Conservation (phyloP, 2,797 vertebrate genomes). For the Ambastaia sidthimunki region DNA sequence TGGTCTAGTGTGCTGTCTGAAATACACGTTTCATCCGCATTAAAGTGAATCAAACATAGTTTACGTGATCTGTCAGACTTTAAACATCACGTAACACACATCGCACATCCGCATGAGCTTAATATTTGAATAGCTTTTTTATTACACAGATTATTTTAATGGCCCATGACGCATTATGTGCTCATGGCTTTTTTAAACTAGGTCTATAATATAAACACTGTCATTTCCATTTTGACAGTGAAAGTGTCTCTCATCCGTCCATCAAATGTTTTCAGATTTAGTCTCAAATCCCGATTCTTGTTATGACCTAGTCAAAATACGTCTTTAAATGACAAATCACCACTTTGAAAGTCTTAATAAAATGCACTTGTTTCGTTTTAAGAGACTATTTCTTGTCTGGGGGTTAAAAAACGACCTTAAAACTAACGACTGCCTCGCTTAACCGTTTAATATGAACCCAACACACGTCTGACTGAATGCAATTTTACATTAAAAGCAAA, state of each 20-base stretch:
- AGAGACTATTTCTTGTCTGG: not conserved
- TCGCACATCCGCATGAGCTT: not conserved
- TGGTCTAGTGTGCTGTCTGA: not conserved
- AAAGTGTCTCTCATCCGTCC: not conserved
- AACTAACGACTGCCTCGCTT: constrained; percentile 6
- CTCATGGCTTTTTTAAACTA: not conserved
- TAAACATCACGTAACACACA: not conserved
- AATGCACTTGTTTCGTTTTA: not conserved
- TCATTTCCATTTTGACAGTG: not conserved
- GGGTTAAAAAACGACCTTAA: constrained; percentile 7
- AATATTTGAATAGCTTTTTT: not conserved
- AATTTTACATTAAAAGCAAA: not conserved
- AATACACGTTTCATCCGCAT: not conserved
- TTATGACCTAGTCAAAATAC: not conserved
- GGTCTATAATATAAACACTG: not conserved
- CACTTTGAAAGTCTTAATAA: not conserved
- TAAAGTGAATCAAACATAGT: not conserved
- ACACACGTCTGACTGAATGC: not conserved
- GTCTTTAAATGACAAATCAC: not conserved
- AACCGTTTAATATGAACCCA: constrained; percentile 20
- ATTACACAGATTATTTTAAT: not conserved
- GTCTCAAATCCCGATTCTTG: not conserved
- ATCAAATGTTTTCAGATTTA: constrained; percentile 6
- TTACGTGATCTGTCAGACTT: not conserved
- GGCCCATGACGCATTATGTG: not conserved